phyloP scores from a whole-genome alignment of 2,888 invertebrate species.

The Protula sp. region DNA sequence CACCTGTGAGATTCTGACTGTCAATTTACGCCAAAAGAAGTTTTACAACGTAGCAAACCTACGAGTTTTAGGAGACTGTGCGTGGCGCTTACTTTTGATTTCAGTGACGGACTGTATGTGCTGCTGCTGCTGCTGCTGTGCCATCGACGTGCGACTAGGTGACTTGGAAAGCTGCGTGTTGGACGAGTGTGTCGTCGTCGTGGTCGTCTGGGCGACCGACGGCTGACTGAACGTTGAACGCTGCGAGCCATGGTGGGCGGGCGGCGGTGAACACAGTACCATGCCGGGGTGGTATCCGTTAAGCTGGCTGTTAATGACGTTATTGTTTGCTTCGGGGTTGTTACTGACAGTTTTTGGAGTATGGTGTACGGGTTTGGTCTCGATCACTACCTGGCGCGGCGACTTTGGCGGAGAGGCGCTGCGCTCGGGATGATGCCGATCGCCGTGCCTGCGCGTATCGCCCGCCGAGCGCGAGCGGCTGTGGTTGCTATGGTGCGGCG shows the following conservation, averaged over 20 bases:
- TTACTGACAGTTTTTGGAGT: too few species aligned
- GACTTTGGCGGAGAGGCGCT: neutral
- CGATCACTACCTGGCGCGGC: neutral
- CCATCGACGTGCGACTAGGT: too few species aligned
- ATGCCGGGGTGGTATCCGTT: neutral
- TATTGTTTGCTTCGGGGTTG: neutral
- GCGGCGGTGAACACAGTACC: neutral
- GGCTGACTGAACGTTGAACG: too few species aligned
- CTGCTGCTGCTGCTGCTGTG: too few species aligned
- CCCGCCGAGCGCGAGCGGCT: neutral
- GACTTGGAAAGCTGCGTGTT: too few species aligned
- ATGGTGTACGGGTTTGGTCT: neutral
- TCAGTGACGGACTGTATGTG: too few species aligned
- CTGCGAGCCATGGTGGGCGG: neutral
- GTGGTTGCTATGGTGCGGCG: neutral
- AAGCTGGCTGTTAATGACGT: neutral
- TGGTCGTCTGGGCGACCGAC: neutral
- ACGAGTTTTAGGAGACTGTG: conserved; percentile 30
- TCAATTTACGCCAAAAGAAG: neutral
- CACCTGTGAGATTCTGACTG: neutral
- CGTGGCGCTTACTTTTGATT: too few species aligned
- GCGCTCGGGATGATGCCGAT: neutral
- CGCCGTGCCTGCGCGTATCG: conserved; percentile 11
- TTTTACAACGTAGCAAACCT: neutral
- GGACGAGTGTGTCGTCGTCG: too few species aligned